Evolutionary conservation across 2,888 invertebrate genomes (phyloP).

Genomic region (Vesta saturnalis): DNA sequence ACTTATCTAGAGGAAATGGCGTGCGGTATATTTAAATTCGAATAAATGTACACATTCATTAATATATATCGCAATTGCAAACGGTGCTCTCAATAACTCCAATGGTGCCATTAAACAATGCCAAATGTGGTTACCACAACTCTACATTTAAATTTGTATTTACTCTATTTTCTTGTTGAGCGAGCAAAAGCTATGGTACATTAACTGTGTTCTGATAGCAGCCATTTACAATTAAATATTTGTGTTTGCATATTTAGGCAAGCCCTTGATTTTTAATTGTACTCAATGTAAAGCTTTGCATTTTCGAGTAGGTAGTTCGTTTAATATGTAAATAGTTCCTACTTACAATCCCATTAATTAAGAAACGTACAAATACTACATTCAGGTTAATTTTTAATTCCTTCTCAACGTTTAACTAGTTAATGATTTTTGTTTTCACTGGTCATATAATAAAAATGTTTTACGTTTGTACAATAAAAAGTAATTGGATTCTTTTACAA

Average conservation of each 20-base stretch:
- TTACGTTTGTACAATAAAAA: too few relatives aligned
- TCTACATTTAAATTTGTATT: constrained; percentile 56
- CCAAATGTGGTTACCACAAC: constrained; percentile 56
- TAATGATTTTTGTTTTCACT: not conserved
- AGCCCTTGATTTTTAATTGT: constrained; percentile 23
- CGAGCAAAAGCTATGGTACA: constrained; percentile 46
- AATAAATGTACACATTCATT: constrained; percentile 48
- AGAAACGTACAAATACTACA: not conserved
- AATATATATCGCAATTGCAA: constrained; percentile 45
- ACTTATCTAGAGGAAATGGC: constrained; percentile 51
- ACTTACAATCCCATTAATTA: not conserved
- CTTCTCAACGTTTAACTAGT: not conserved
- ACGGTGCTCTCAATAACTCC: constrained; percentile 54
- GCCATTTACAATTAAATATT: constrained; percentile 37
- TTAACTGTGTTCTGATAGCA: constrained; percentile 39
- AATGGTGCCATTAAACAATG: constrained; percentile 60
- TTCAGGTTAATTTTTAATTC: not conserved
- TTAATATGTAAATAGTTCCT: constrained; percentile 16
- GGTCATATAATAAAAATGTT: too few relatives aligned
- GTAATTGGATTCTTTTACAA: too few relatives aligned
- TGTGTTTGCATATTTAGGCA: constrained; percentile 38
- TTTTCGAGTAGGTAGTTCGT: constrained; percentile 20
- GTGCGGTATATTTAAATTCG: constrained; percentile 54
- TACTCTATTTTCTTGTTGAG: constrained; percentile 53
- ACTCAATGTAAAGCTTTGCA: constrained; percentile 27